Percentiles rank a stretch among this genome's conserved stretches.
Evolutionary conservation across 1,140 invertebrate genomes (phyloP).

Genomic region (Diprion similis): DNA sequence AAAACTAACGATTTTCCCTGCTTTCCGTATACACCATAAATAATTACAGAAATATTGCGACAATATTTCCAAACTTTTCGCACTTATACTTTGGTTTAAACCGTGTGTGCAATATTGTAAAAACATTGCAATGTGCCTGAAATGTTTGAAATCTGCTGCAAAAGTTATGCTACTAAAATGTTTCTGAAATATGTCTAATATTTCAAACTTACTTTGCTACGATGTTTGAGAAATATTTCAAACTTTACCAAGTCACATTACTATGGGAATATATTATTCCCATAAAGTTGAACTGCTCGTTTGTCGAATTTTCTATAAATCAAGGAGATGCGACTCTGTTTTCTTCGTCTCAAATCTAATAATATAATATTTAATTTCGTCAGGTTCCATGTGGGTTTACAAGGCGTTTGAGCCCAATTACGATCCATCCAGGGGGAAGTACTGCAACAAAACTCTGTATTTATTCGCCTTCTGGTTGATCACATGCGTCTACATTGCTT

Average conservation of each 20-base stretch:
- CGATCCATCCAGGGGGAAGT: constrained; percentile 59
- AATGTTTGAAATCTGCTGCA: too few species aligned
- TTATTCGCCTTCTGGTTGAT: constrained; percentile 75
- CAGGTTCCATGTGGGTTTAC: constrained; percentile 73
- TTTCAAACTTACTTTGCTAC: neutral
- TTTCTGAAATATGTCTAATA: too few species aligned
- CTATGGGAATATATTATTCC: too few species aligned
- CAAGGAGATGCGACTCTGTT: neutral
- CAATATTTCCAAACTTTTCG: too few species aligned
- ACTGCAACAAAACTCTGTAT: constrained; percentile 72
- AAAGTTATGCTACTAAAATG: too few species aligned
- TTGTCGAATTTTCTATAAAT: neutral
- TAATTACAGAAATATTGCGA: too few species aligned
- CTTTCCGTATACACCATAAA: too few species aligned
- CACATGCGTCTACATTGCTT: constrained; percentile 66
- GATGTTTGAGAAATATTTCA: constrained; percentile 17
- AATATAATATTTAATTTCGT: constrained; percentile 30
- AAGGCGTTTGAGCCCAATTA: constrained; percentile 70
- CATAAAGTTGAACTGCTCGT: neutral
- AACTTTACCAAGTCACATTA: neutral
- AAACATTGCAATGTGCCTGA: too few species aligned
- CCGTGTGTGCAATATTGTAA: too few species aligned
- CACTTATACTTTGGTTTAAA: too few species aligned
- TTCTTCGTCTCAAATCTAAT: neutral
- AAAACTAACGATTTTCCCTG: too few species aligned